Percentiles rank a stretch among this genome's conserved stretches.
Conservation (phyloP, 2,797 vertebrate genomes). For the Furcifer pardalis region DNA sequence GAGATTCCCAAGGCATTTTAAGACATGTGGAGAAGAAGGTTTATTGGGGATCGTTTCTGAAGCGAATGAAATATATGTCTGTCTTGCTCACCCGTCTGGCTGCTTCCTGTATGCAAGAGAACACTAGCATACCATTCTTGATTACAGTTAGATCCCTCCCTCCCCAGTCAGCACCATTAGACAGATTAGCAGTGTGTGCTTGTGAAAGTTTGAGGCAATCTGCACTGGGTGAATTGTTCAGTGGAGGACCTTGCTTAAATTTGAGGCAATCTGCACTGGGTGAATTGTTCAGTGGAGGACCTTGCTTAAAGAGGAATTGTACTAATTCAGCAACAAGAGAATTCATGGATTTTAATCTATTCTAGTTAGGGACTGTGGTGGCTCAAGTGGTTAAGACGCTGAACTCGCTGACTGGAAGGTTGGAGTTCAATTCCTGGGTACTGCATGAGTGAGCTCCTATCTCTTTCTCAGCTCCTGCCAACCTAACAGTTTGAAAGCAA, state of each 20-base stretch:
- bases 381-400: too few species aligned
- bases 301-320: conserved; percentile 46
- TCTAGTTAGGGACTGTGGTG: background rate
- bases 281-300: conserved; percentile 60
- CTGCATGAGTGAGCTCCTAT: too few species aligned
- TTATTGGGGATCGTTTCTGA: conserved; percentile 44
- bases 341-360: too few species aligned
- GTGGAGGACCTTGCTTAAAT: conserved; percentile 30
- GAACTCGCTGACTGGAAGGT: too few species aligned
- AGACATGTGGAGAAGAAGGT: conserved; percentile 9
- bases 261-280: conserved; percentile 3
- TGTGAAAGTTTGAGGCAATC: background rate
- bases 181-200: conserved; percentile 17
- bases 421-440: too few species aligned
- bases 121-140: background rate
- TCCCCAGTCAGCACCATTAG: conserved; percentile 24
- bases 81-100: background rate
- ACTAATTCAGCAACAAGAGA: background rate
- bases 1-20: conserved; percentile 19
- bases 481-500: too few species aligned
- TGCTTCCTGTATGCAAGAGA: conserved; percentile 13
- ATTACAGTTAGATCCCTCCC: background rate
- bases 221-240: conserved; percentile 57
- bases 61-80: conserved; percentile 18
- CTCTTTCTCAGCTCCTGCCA: too few species aligned